These are phyloP conservation scores for Pachymerium ferrugineum DNA, from an alignment of 2,888 invertebrate genomes.

Conservation along the genomic window DNA sequence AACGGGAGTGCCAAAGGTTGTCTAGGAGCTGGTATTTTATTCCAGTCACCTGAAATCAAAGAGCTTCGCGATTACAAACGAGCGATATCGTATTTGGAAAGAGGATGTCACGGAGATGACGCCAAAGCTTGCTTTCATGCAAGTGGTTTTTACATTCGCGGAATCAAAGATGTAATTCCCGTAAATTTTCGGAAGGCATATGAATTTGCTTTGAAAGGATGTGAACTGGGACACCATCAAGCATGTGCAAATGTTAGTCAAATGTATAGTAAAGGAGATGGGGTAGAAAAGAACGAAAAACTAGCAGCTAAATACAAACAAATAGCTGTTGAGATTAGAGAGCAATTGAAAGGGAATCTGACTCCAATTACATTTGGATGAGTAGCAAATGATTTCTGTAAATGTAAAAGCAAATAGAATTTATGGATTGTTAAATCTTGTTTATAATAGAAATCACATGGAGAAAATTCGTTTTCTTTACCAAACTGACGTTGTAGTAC, in stretches of 20 bases:
- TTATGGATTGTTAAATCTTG: no score
- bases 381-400: not conserved
- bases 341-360: slow-evolving; percentile 53
- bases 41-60: slow-evolving; percentile 41
- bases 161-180: slow-evolving; percentile 58
- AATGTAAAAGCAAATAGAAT: no score
- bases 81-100: slow-evolving; percentile 54
- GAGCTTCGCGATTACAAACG: slow-evolving; percentile 40
- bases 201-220: slow-evolving; percentile 68
- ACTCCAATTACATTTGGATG: slow-evolving; percentile 36
- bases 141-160: slow-evolving; percentile 70
- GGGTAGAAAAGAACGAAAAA: slow-evolving; percentile 64
- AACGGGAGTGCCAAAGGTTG: slow-evolving; percentile 65
- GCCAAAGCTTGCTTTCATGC: slow-evolving; percentile 73
- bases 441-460: no score
- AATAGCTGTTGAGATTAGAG: slow-evolving; percentile 64
- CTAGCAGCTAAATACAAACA: slow-evolving; percentile 67
- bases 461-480: no score
- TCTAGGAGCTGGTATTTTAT: slow-evolving; percentile 65
- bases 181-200: slow-evolving; percentile 72
- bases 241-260: slow-evolving; percentile 85
- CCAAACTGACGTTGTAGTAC: no score
- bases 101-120: slow-evolving; percentile 50
- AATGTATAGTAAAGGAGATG: slow-evolving; percentile 80
- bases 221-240: slow-evolving; percentile 75